Conservation (phyloP, 30 jellyfish, hydroid and myxozoan species). For the Calvadosia cruxmelitensis region DNA sequence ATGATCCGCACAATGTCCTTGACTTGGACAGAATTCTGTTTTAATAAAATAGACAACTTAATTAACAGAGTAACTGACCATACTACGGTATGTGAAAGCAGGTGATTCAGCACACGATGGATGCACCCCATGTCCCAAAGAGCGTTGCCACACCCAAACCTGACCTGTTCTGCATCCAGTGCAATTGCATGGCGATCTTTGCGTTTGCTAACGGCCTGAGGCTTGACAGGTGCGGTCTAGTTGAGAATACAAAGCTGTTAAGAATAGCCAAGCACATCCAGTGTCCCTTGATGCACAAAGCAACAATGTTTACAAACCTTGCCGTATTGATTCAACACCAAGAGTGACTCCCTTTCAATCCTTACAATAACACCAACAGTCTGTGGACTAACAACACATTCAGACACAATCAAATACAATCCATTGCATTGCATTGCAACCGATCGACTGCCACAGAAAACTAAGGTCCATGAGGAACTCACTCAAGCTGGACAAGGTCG, state of each 20-base stretch:
- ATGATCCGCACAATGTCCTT: constrained; percentile 77
- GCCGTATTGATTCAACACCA: constrained; percentile 91
- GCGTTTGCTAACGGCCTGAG: constrained; percentile 84
- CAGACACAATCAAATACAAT: not conserved
- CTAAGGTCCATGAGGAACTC: constrained; percentile 4
- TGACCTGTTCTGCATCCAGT: constrained; percentile 95
- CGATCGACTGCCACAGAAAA: not conserved
- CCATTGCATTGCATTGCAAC: not conserved
- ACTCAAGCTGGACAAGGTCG: constrained; percentile 85
- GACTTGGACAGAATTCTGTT: constrained; percentile 80
- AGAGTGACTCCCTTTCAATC: constrained; percentile 65
- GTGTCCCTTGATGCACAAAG: not conserved
- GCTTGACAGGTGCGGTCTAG: constrained; percentile 87
- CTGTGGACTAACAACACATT: constrained; percentile 62
- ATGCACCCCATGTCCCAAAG: not conserved
- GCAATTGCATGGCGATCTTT: constrained; percentile 88
- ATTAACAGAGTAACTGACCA: too few species aligned
- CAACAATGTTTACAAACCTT: constrained; percentile 44
- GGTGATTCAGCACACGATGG: not conserved
- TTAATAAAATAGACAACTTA: not conserved
- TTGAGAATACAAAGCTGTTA: not conserved
- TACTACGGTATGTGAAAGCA: too few species aligned
- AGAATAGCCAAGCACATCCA: too few species aligned
- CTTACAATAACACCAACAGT: constrained; percentile 99
- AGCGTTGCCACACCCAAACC: not conserved